Base-by-base conservation (phyloP, 2,113 vertebrate species). In the Mastomys natalensis region DNA sequence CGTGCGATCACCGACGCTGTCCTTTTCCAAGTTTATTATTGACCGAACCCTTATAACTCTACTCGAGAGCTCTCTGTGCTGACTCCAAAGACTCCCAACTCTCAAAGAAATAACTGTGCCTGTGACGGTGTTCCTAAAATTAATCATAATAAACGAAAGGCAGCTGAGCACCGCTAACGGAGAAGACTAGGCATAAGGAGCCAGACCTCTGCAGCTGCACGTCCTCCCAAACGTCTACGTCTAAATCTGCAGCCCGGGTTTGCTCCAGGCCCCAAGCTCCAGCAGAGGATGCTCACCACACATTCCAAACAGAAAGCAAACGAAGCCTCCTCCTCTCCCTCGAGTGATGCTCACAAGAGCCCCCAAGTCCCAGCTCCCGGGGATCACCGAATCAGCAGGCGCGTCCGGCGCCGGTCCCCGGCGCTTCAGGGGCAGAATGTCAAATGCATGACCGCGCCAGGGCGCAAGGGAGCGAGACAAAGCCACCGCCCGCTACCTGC, bases 131-230 rank as follows among this genome's bases (percentile, higher is more conserved):
- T 64, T 70, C 78, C 91, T 93, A 62, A 82, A 80, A 90, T 74
- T 48, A 43, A 85, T 62, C 58, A 66, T 21, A 12, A 87, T 55
- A 82, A 58, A 58, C 37, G 45, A 37, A 62, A 92, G 78, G 53
- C 91, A 84, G 86, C 64, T 62, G 89, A 86, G 91, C 73, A 2
- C 94, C 21, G 76, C 85, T 40, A 82, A 73, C 12, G 22, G 55
- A n/a, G 89, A 82, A 48, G 87, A 62, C 37, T 13, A 55, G 89
- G 70, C 90, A 66, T 2, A 7, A 60, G 82, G 53, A 86, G 76
- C 92, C 86, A 66, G 66, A 81, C 93, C 97, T 97, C 97, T 97
- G 97, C 97, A 92, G 89, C 7, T 29, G 68, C 93, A 48, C 80
- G 76, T 97, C 96, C 93, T 90, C 85, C 34, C 34, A 92, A 97